These are phyloP conservation scores for Latrodectus hesperus DNA, from an alignment of 2,888 invertebrate species.

Conservation along the genomic window DNA sequence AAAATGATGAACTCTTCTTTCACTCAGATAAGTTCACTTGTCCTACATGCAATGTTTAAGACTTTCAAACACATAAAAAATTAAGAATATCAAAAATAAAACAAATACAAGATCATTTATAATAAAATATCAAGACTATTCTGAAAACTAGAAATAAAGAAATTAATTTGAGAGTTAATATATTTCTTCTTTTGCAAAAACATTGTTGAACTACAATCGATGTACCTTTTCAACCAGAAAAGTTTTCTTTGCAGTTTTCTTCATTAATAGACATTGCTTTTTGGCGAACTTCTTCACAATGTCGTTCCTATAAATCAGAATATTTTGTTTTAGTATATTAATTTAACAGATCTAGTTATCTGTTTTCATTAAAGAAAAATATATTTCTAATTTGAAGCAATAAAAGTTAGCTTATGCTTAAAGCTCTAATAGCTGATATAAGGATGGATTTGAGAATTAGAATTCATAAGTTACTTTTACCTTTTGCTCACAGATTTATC, in stretches of 20 bases:
- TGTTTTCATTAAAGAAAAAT: too few species aligned
- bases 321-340: too few species aligned
- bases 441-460: too few species aligned
- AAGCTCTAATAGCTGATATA: too few species aligned
- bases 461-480: too few species aligned
- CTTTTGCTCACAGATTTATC: too few species aligned
- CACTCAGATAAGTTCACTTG: too few species aligned
- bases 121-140: background rate
- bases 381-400: too few species aligned
- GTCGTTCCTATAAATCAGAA: slow-evolving; percentile 54
- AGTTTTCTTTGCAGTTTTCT: slow-evolving; percentile 62
- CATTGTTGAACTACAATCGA: background rate
- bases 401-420: too few species aligned
- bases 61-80: background rate
- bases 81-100: slow-evolving; percentile 3
- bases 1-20: background rate
- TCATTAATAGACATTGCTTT: slow-evolving; percentile 57
- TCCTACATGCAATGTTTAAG: too few species aligned
- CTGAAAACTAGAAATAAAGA: background rate
- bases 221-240: slow-evolving; percentile 50
- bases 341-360: too few species aligned
- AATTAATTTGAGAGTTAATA: background rate
- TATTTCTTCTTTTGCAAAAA: background rate
- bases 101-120: background rate
- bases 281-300: slow-evolving; percentile 63